A percentile compares a stretch with the other conserved stretches of the same genome.
Conservation (phyloP, 2,113 vertebrate species). For the Chloropsis hardwickii region DNA sequence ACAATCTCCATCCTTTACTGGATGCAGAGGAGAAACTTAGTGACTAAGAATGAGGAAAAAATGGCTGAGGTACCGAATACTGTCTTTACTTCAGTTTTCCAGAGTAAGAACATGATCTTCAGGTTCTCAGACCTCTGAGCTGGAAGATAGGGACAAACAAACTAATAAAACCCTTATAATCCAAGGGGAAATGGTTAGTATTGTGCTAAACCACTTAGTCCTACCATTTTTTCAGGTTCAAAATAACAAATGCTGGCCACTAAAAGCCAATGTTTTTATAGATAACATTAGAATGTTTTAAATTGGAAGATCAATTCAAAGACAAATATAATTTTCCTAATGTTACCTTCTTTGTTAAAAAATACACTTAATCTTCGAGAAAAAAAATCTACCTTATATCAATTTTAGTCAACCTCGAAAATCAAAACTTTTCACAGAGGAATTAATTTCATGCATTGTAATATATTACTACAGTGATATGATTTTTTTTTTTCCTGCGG, state of each 20-base stretch:
- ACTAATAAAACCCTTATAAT: not conserved
- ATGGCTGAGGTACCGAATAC: not conserved
- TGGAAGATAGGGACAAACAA: not conserved
- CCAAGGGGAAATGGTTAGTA: not conserved
- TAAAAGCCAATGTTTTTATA: not conserved
- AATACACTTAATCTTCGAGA: not conserved
- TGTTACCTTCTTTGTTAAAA: not conserved
- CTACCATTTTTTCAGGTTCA: not conserved
- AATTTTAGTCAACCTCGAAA: not conserved
- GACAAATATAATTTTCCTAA: not conserved
- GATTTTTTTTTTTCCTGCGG: not conserved
- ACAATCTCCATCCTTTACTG: not conserved
- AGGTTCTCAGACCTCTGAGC: not conserved
- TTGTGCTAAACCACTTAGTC: too few species aligned
- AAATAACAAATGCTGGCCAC: not conserved
- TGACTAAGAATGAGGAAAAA: not conserved
- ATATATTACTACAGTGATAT: not conserved
- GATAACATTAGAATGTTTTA: not conserved
- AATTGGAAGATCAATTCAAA: not conserved
- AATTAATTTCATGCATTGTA: not conserved
- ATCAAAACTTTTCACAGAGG: not conserved
- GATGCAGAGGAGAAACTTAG: not conserved
- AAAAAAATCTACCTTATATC: not conserved
- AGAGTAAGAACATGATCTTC: not conserved
- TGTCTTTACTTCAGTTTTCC: not conserved